Evolutionary conservation across 2,113 vertebrate species (phyloP), one percentile per base, ranked within the genome.

Genomic region (Ictidomys tridecemlineatus): DNA sequence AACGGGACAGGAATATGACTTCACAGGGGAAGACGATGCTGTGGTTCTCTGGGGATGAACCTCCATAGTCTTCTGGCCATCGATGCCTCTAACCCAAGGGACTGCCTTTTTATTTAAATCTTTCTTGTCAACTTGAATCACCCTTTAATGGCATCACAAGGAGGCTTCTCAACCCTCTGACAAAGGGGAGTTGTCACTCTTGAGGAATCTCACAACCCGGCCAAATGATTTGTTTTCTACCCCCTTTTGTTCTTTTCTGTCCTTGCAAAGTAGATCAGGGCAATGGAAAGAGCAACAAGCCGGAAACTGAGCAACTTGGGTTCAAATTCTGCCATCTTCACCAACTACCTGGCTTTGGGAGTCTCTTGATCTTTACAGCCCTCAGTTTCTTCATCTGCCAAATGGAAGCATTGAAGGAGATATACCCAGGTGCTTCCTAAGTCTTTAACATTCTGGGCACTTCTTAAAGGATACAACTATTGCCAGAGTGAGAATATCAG

Each of bases 371-470:
- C 48, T 91, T 91, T 95, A 79, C 85, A 65, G 24, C 14, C 53
- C 93, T 98, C 76, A 34, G 83, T 96, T 91, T 97, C 94, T 73
- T 94, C 16, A 0, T 28, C 89, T 95, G 76, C 24, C 94, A 97
- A 95, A 0, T 30, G 73, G 84, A 93, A 93, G 9, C 22, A 1
- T 42, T 56, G 85, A 96, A 96, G 77, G 42, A 89, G 45, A 89
- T 76, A 42, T 34, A 78, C 4, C 6, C 20, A 53, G n/a, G 76
- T 26, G 4, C 45, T 91, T 86, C 87, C 65, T 85, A 45, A 56
- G 87, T 72, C n/a, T 92, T 78, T 22, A 56, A 30, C 42, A 77
- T 96, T 89, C 63, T 86, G n/a, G 56, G 34, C 69, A 85, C 32
- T 89, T 95, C 63, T 70, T 48, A 72, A 1, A 94, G n/a, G 5